These are phyloP conservation scores for Aphyosemion australe DNA, from an alignment of 2,113 vertebrate species.

Conservation along the genomic window DNA sequence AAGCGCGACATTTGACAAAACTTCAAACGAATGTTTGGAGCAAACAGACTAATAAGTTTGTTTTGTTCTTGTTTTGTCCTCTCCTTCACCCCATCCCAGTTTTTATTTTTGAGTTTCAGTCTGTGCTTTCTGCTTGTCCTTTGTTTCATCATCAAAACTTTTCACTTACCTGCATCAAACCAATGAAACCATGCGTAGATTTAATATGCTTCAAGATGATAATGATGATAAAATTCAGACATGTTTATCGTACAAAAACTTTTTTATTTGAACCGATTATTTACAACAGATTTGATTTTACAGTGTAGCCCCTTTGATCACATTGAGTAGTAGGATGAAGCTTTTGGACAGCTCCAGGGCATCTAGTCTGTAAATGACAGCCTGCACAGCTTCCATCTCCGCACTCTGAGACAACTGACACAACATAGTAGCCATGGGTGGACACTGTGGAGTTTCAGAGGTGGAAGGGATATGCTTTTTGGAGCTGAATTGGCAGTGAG, in stretches of 20 bases:
- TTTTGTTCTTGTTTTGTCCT: neutral
- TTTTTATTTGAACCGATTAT: neutral
- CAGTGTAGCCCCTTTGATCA: neutral
- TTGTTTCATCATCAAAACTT: neutral
- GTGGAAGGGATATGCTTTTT: slow-evolving; percentile 6
- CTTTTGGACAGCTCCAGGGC: neutral
- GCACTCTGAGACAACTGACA: neutral
- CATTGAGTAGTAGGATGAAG: neutral
- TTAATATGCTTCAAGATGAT: neutral
- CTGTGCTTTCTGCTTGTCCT: no score
- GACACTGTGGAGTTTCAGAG: neutral
- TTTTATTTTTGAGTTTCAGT: neutral
- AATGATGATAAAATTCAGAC: neutral
- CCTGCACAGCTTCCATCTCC: neutral
- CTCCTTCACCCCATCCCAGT: neutral
- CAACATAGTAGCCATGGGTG: neutral
- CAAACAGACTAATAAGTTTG: no score
- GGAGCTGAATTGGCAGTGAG: neutral
- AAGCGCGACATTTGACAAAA: no score
- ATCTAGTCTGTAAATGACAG: neutral
- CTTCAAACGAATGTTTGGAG: no score
- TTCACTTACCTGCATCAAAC: neutral
- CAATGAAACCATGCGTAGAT: neutral
- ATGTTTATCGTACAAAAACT: no score
- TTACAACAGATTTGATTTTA: neutral